Conservation (phyloP, 2,797 vertebrate genomes). For the Melanitta fusca region DNA sequence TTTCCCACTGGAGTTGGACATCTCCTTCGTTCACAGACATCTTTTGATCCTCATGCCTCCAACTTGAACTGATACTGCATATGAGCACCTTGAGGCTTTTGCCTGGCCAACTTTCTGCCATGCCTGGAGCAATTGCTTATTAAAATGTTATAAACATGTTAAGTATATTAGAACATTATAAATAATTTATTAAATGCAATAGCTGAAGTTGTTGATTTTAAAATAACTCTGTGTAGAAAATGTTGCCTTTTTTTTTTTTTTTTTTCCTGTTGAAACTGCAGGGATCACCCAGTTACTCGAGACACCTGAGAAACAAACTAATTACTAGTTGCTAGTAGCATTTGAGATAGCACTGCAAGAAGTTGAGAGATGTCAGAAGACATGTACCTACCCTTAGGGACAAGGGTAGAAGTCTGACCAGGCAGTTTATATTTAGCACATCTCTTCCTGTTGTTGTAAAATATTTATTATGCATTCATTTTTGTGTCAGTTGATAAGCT, state of each 20-base stretch:
- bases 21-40: background rate
- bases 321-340: background rate
- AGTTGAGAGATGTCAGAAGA: background rate
- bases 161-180: background rate
- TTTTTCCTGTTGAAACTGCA: background rate
- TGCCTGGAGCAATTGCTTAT: background rate
- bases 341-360: background rate
- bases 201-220: background rate
- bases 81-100: background rate
- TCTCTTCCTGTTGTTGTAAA: background rate
- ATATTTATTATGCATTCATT: conserved; percentile 18
- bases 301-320: background rate
- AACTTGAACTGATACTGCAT: background rate
- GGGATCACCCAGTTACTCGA: background rate
- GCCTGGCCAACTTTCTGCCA: background rate
- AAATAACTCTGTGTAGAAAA: background rate
- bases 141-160: background rate
- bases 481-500: conserved; percentile 45
- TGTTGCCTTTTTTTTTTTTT: background rate
- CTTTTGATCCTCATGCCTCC: background rate
- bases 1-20: background rate
- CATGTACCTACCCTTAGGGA: background rate
- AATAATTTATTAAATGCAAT: background rate
- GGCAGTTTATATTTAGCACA: conserved; percentile 49
- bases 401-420: background rate